Conservation (phyloP, 2,113 vertebrate species). For the Campylorhamphus procurvoides region DNA sequence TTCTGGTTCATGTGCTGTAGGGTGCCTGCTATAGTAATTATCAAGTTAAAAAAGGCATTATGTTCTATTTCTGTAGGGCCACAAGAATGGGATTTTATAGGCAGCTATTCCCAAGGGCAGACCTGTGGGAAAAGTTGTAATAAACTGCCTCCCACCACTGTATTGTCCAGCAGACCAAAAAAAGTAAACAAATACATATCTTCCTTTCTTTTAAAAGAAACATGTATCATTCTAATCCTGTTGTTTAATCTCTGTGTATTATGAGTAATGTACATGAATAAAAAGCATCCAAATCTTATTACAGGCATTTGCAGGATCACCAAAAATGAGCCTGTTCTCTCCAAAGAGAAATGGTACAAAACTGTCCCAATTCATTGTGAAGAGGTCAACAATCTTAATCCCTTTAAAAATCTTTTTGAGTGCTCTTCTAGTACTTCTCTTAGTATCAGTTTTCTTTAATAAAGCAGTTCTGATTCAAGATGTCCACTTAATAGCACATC, state of each 20-base stretch:
- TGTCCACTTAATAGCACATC: background rate
- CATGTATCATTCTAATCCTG: background rate
- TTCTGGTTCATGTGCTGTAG: background rate
- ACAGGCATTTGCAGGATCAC: background rate
- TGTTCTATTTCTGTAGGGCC: constrained; percentile 59
- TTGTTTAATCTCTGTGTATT: background rate
- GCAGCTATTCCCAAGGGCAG: constrained; percentile 59
- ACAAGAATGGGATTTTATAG: constrained; percentile 39
- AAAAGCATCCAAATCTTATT: background rate
- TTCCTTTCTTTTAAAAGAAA: constrained; percentile 65
- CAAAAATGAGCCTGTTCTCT: background rate
- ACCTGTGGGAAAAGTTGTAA: constrained; percentile 66
- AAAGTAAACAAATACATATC: constrained; percentile 59
- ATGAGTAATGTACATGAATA: background rate
- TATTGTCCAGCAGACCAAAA: constrained; percentile 57
- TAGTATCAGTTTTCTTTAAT: background rate
- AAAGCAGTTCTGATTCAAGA: background rate
- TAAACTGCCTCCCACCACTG: constrained; percentile 76
- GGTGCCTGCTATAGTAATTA: constrained; percentile 9
- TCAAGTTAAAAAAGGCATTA: constrained; percentile 41
- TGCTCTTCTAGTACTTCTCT: background rate
- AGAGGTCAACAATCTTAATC: background rate
- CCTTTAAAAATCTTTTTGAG: background rate
- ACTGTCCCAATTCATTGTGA: background rate
- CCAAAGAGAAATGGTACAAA: background rate